phyloP scores from a whole-genome alignment of 2,113 vertebrate genomes.

The Falco punctatus region DNA sequence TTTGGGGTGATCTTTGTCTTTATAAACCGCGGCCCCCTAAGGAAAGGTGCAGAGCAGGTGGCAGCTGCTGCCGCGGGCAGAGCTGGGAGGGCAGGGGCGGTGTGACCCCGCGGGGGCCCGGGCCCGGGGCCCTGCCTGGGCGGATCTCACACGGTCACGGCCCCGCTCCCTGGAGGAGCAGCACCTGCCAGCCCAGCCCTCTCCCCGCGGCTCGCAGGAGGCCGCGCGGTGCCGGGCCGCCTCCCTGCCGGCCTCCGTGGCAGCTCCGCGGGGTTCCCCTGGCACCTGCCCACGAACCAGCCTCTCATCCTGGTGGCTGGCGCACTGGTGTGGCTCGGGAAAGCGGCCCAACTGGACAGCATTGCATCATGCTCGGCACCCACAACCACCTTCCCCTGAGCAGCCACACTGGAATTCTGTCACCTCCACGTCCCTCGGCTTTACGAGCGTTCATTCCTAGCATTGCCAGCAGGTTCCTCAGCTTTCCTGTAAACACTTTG shows the following conservation, averaged over 20 bases:
- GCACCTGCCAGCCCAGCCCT: rapidly evolving
- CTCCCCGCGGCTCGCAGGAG: rapidly evolving
- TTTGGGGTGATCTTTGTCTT: not conserved
- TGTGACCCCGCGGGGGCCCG: not conserved
- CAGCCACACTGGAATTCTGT: not conserved
- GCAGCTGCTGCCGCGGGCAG: not conserved
- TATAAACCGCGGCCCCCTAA: not conserved
- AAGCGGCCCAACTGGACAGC: rapidly evolving
- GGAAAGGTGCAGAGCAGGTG: not conserved
- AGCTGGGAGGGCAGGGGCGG: not conserved
- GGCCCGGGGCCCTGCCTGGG: rapidly evolving
- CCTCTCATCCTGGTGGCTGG: rapidly evolving
- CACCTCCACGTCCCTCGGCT: not conserved
- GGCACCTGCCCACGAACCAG: not conserved
- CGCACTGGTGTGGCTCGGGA: rapidly evolving
- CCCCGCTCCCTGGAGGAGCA: rapidly evolving
- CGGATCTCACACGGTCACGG: rapidly evolving
- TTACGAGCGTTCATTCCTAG: not conserved
- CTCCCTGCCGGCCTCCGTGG: rapidly evolving
- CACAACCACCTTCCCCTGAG: not conserved
- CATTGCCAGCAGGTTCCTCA: not conserved
- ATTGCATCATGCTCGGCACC: not conserved
- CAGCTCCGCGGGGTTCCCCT: not conserved
- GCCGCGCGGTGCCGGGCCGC: not conserved
- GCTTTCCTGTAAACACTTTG: not conserved